Evolutionary conservation across 2,888 invertebrate genomes (phyloP), one percentile per base, ranked within the genome.

Genomic region (Dendrolimus pini): DNA sequence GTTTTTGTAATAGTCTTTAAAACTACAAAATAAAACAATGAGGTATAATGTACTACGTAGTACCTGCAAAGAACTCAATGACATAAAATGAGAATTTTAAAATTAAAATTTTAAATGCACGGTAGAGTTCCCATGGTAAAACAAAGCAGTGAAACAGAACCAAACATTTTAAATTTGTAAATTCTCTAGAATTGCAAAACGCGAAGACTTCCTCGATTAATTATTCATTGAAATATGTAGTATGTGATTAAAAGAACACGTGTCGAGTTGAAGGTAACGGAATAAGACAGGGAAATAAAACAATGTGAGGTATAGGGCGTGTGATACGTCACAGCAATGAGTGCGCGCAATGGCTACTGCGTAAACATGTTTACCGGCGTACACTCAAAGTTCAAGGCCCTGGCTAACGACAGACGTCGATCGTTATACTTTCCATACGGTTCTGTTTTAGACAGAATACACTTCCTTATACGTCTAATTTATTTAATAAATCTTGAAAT

Each of bases 321-420:
- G 71, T 66, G 61, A 70, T 68, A 82, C 84, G 83, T 83, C 82
- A 86, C 72, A 74, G 75, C 71, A 78, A 76, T 72, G 30, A 30
- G 80, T 84, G 77, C 85, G 85, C 85, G 84, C 84, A 85, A 78
- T 82, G 78, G 68, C 71, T 69, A 78, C 72, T 77, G 81, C 82
- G 82, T 84, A 89, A 89, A 89, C 88, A 89, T 89, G 89, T 89
- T 89, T 89, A 85, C 84, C 74, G 72, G 72, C 79, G 74, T 71
- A 73, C 74, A 74, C 75, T 69, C 82, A 83, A 88, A 85, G 89
- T 90, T 89, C 89, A 90, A 89, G 89, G 89, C 75, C 78, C 83
- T 71, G 67, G 71, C 77, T 77, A 80, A 80, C 78, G 76, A 77
- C 77, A 70, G 67, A 63, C 70, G 72, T 67, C 69, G 76, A 80